Conservation (phyloP, 2,797 vertebrate species). For the Simalia tracyae region DNA sequence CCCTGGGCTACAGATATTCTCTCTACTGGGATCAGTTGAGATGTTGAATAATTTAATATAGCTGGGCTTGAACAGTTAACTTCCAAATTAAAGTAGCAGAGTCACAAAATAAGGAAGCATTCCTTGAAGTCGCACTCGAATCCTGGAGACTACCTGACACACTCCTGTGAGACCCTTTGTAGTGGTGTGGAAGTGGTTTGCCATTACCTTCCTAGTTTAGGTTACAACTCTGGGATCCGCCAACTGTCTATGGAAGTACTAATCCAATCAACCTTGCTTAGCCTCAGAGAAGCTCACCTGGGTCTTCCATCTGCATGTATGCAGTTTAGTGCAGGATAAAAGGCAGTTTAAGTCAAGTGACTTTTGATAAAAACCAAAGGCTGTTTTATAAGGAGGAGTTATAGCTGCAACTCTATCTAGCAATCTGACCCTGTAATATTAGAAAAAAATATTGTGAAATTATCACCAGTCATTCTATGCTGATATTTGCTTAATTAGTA, state of each 20-base stretch:
- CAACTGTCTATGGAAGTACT: background rate
- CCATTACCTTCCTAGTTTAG: background rate
- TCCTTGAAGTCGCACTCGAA: background rate
- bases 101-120: background rate
- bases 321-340: background rate
- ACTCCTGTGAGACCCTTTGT: background rate
- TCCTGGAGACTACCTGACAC: background rate
- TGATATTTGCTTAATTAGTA: too few species aligned
- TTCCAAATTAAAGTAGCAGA: background rate
- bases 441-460: too few species aligned
- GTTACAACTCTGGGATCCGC: background rate
- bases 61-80: background rate
- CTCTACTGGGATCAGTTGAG: background rate
- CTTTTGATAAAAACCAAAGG: background rate
- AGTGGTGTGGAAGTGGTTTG: background rate
- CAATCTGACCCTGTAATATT: background rate
- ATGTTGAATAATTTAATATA: background rate
- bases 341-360: background rate
- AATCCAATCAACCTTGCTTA: background rate
- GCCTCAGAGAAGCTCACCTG: background rate
- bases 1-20: background rate
- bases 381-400: background rate
- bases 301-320: background rate
- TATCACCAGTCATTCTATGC: too few species aligned
- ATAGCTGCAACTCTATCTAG: background rate